Percentiles rank a stretch among this genome's conserved stretches.
Conservation (phyloP, 1,140 invertebrate genomes). For the Drosophila parabipectinata region DNA sequence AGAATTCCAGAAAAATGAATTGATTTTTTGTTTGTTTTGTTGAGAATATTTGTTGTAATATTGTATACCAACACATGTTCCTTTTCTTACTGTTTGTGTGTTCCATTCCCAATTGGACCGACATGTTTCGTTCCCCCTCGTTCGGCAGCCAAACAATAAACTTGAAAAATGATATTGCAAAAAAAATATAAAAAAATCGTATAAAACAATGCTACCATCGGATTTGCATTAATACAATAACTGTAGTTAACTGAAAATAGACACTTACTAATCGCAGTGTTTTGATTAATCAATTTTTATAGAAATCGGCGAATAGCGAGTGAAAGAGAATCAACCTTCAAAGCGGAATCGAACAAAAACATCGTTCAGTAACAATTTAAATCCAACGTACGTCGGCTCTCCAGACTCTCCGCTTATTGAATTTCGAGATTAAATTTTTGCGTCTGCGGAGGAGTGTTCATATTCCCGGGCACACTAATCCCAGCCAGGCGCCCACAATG, state of each 20-base stretch:
- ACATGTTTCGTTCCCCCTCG: conserved; percentile 17
- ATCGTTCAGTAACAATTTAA: conserved; percentile 27
- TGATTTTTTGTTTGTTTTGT: conserved; percentile 58
- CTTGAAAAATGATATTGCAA: not conserved
- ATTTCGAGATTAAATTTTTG: conserved; percentile 6
- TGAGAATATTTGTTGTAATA: conserved; percentile 47
- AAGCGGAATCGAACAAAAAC: conserved; percentile 60
- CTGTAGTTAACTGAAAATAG: conserved; percentile 1
- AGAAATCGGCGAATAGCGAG: conserved; percentile 36
- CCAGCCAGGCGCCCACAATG: conserved; percentile 29
- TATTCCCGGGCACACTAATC: conserved; percentile 3
- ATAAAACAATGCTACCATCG: conserved; percentile 13
- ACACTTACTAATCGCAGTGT: conserved; percentile 1
- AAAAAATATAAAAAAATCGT: conserved; percentile 18
- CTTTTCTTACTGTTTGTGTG: conserved; percentile 18
- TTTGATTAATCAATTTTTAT: conserved; percentile 20
- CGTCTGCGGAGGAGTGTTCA: conserved; percentile 5
- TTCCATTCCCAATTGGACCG: conserved; percentile 27
- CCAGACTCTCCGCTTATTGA: conserved; percentile 21
- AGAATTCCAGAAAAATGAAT: conserved; percentile 28
- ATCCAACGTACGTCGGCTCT: conserved; percentile 49
- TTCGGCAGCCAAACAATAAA: conserved; percentile 32
- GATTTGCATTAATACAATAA: conserved; percentile 25
- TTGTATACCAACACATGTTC: conserved; percentile 28
- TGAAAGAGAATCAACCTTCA: conserved; percentile 42